A percentile compares a stretch with the other conserved stretches of the same genome.
Evolutionary conservation across 2,113 vertebrate genomes (phyloP).

Genomic region (Gnathonemus echidnorhynchus): DNA sequence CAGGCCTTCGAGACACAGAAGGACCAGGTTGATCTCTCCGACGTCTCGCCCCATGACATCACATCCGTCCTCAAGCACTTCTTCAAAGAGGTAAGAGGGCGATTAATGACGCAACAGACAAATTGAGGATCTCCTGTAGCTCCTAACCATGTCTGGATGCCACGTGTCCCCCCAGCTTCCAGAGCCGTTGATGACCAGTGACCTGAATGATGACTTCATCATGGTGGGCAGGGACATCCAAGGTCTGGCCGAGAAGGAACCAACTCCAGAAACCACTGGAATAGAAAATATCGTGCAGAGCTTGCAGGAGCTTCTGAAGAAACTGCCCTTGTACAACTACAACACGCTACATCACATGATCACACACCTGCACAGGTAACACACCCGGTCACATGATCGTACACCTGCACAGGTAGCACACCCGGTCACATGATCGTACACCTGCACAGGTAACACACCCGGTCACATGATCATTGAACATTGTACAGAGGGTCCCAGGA

Average conservation of each 20-base stretch:
- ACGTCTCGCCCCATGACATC: constrained; percentile 83
- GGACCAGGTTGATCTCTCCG: constrained; percentile 76
- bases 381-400: background rate
- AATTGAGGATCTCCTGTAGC: background rate
- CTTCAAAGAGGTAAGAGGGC: constrained; percentile 75
- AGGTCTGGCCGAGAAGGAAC: constrained; percentile 46
- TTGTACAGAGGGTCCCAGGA: background rate
- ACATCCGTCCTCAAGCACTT: constrained; percentile 82
- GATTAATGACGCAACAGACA: too few species aligned
- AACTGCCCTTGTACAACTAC: constrained; percentile 71
- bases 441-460: background rate
- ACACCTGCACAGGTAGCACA: background rate
- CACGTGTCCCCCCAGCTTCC: constrained; percentile 66
- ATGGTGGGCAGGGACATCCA: constrained; percentile 68
- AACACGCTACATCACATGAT: constrained; percentile 73
- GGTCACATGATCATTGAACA: background rate
- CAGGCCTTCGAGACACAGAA: constrained; percentile 78
- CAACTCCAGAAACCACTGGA: constrained; percentile 33
- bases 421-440: constrained; percentile 54
- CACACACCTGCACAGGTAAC: constrained; percentile 65
- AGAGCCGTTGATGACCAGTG: constrained; percentile 72
- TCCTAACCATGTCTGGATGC: background rate
- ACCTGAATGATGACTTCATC: constrained; percentile 74
- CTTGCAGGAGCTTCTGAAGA: constrained; percentile 64
- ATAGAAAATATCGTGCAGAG: constrained; percentile 38